phyloP scores from a whole-genome alignment of 2,888 invertebrate species.

The Cataglyphis cursor region DNA sequence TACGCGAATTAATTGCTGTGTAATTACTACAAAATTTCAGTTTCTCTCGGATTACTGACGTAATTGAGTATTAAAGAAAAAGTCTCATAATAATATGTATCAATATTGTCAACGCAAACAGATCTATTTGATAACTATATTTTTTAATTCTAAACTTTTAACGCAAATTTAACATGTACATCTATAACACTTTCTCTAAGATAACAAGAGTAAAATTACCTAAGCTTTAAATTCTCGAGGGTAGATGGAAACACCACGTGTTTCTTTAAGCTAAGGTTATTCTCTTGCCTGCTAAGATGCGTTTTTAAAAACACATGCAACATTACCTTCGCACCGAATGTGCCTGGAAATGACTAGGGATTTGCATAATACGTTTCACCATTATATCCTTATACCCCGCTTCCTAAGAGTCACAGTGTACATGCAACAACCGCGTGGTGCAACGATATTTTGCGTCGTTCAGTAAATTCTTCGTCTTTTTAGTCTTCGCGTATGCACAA shows the following conservation, averaged over 20 bases:
- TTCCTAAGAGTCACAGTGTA: constrained; percentile 1
- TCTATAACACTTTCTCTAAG: background rate
- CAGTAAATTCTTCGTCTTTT: constrained; percentile 23
- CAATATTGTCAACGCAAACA: background rate
- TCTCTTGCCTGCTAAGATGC: background rate
- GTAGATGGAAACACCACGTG: background rate
- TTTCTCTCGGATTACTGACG: background rate
- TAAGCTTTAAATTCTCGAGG: background rate
- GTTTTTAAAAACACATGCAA: constrained; percentile 40
- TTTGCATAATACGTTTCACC: constrained; percentile 42
- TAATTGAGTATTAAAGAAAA: background rate
- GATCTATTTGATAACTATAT: background rate
- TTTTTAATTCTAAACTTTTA: background rate
- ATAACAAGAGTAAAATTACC: background rate
- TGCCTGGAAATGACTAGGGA: constrained; percentile 27
- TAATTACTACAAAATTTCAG: background rate
- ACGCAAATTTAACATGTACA: background rate
- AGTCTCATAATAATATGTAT: constrained; percentile 1
- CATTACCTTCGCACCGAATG: constrained; percentile 34
- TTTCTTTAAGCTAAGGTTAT: background rate
- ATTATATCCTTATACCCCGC: constrained; percentile 7
- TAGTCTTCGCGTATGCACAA: background rate
- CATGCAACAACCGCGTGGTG: background rate
- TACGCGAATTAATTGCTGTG: background rate
- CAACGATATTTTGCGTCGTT: constrained; percentile 23